A percentile compares a stretch with the other conserved stretches of the same genome.
phyloP scores from a whole-genome alignment of 2,113 vertebrate genomes.

The Nematolebias whitei region DNA sequence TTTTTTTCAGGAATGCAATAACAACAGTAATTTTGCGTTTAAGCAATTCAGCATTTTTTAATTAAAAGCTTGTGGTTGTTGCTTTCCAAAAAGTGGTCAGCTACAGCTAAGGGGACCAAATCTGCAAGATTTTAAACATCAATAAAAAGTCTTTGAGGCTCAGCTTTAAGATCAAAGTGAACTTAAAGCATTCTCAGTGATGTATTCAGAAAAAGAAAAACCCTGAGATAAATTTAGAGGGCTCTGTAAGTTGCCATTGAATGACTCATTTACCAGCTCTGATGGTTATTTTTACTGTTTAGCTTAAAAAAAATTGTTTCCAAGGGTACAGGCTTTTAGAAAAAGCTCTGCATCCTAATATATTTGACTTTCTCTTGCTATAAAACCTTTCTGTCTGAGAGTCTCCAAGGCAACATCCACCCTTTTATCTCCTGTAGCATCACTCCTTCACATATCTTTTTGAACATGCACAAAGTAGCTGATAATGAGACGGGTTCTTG shows the following conservation, averaged over 20 bases:
- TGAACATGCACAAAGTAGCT: constrained; percentile 11
- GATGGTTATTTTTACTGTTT: constrained; percentile 3
- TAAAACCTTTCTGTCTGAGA: constrained; percentile 39
- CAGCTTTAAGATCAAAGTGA: background rate
- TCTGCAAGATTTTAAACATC: no score
- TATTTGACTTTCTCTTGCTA: constrained; percentile 30
- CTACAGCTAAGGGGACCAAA: background rate
- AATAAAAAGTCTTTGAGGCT: no score
- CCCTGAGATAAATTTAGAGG: background rate
- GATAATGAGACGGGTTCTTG: constrained; percentile 14
- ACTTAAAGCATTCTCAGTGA: background rate
- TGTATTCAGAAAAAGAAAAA: background rate
- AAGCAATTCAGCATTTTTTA: no score
- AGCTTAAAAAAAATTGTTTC: background rate
- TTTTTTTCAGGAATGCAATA: no score
- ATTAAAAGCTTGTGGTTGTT: no score
- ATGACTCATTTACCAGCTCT: constrained; percentile 1
- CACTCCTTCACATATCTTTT: constrained; percentile 22
- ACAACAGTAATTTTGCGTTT: no score
- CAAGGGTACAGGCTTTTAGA: background rate
- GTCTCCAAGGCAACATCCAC: constrained; percentile 67
- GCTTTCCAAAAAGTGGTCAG: no score
- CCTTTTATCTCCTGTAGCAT: constrained; percentile 38
- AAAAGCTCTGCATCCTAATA: background rate
- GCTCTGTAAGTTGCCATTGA: background rate